These are phyloP conservation scores for Clytia hemisphaerica DNA, from an alignment of 30 jellyfish, hydroid and myxozoan genomes.

Conservation along the genomic window DNA sequence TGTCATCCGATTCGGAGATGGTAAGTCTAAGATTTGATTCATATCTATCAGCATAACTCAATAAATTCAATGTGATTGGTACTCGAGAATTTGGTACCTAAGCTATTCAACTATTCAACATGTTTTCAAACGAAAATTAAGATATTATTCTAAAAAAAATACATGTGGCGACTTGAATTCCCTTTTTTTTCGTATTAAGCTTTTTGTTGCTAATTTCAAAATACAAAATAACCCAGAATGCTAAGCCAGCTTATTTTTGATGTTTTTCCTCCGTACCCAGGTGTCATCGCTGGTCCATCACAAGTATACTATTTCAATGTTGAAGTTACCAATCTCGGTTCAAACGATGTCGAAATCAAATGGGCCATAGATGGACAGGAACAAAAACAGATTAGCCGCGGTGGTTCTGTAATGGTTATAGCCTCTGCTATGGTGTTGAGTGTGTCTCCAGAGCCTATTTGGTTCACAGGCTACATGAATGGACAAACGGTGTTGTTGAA, in stretches of 20 bases:
- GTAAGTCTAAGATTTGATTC: conserved; percentile 15
- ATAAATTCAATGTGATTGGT: background rate
- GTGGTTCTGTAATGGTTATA: conserved; percentile 17
- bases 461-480: conserved; percentile 8
- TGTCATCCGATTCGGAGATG: conserved; percentile 37
- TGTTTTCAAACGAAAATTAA: too few relatives aligned
- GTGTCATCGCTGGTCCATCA: too few relatives aligned
- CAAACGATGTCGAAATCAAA: conserved; percentile 23
- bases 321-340: conserved; percentile 40
- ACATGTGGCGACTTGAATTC: too few relatives aligned
- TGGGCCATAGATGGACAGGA: conserved; percentile 32
- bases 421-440: background rate
- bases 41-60: background rate
- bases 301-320: conserved; percentile 41
- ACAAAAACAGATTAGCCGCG: conserved; percentile 29
- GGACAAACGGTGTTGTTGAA: conserved; percentile 1
- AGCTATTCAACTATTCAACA: too few relatives aligned
- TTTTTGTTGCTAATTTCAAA: too few relatives aligned
- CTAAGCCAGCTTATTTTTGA: too few relatives aligned
- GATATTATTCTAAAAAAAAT: too few relatives aligned
- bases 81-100: too few relatives aligned
- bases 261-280: too few relatives aligned
- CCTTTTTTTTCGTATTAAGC: too few relatives aligned
- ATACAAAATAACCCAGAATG: too few relatives aligned
- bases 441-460: conserved; percentile 1